These are phyloP conservation scores for Dermatophagoides farinae DNA, from an alignment of 1,140 invertebrate genomes.

Conservation along the genomic window DNA sequence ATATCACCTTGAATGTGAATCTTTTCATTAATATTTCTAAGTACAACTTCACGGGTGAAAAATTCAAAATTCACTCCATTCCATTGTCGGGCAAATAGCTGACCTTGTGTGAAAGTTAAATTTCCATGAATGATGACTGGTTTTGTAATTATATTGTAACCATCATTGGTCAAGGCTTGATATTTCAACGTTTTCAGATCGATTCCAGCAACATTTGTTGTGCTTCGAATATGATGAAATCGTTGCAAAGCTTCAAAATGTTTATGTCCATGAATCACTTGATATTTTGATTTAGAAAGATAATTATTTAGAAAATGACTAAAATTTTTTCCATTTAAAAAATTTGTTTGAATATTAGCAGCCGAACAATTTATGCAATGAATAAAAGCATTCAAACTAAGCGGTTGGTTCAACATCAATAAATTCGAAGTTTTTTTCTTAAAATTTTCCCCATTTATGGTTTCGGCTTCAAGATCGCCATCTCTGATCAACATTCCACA, in stretches of 20 bases:
- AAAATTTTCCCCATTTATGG: background rate
- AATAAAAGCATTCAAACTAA: background rate
- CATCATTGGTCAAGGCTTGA: background rate
- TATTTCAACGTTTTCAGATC: background rate
- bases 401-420: background rate
- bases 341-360: background rate
- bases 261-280: background rate
- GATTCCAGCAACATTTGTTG: background rate
- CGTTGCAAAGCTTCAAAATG: background rate
- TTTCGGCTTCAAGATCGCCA: background rate
- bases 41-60: no score
- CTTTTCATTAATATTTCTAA: no score
- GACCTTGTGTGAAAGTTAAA: background rate
- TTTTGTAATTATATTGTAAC: background rate
- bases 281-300: background rate
- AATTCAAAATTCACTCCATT: background rate
- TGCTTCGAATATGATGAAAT: background rate
- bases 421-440: background rate
- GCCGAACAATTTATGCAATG: constrained; percentile 1
- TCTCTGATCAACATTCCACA: background rate
- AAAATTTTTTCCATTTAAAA: background rate
- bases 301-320: background rate
- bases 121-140: background rate
- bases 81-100: background rate
- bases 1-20: background rate